These are phyloP conservation scores for Tupaia chinensis DNA, from an alignment of 2,113 vertebrate species.

Conservation along the genomic window DNA sequence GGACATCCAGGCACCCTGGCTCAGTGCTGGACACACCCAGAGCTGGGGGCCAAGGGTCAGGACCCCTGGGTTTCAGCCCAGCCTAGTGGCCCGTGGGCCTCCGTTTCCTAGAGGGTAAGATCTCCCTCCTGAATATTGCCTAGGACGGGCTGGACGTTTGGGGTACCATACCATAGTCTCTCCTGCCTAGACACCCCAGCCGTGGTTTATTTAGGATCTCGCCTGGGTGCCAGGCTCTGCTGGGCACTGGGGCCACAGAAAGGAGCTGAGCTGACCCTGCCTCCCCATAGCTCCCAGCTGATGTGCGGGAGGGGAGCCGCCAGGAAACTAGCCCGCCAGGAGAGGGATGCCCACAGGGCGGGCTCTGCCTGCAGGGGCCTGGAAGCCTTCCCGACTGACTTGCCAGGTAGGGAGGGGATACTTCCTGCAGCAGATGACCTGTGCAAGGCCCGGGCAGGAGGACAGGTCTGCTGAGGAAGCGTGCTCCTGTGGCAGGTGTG, in stretches of 20 bases:
- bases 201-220: not conserved
- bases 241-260: not conserved
- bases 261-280: not conserved
- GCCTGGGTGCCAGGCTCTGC: not conserved
- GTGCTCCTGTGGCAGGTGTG: not conserved
- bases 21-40: constrained; percentile 8
- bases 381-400: not conserved
- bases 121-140: not conserved
- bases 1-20: constrained; percentile 40
- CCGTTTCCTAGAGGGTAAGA: constrained; percentile 6
- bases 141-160: not conserved
- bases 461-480: not conserved
- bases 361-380: not conserved
- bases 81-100: not conserved
- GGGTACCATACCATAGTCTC: not conserved
- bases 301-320: not conserved
- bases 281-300: not conserved
- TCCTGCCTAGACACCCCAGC: not conserved
- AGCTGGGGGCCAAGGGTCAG: constrained; percentile 20
- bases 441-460: not conserved
- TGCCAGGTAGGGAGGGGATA: not conserved
- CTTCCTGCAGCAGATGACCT: not conserved
- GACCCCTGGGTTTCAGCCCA: constrained; percentile 35
- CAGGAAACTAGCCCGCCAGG: not conserved
- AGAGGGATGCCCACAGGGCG: not conserved